Conservation (phyloP, 2,113 vertebrate genomes). For the Cisticola juncidis region DNA sequence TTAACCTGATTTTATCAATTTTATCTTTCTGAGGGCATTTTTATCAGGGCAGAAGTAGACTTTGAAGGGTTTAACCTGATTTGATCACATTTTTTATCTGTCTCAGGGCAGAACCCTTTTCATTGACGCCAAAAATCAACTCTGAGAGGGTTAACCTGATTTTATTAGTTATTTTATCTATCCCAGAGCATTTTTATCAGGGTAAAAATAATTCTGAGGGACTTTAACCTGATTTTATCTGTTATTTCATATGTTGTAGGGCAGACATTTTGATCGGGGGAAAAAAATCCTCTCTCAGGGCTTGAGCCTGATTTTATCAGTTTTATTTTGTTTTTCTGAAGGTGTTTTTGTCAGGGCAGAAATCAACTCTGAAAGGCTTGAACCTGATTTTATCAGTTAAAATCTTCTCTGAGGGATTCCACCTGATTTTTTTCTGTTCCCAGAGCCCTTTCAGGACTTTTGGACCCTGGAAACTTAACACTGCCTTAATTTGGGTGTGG, state of each 20-base stretch:
- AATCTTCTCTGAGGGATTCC: not conserved
- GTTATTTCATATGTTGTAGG: not conserved
- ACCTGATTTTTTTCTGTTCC: not conserved
- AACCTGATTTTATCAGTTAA: not conserved
- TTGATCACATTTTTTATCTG: not conserved
- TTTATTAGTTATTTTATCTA: not conserved
- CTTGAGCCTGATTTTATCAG: not conserved
- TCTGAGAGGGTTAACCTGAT: not conserved
- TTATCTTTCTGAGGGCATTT: not conserved
- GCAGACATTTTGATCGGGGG: not conserved
- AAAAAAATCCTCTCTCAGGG: not conserved
- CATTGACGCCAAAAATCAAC: not conserved
- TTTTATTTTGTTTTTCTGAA: not conserved
- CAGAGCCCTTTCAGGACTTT: not conserved
- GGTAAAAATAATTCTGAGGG: not conserved
- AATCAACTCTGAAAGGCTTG: not conserved
- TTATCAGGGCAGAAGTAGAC: not conserved
- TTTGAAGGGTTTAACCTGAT: not conserved
- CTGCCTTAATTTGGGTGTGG: not conserved
- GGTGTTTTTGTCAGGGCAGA: not conserved
- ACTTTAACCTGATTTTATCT: not conserved
- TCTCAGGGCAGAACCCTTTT: not conserved
- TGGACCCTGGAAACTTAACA: rapidly evolving
- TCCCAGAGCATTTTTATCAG: not conserved
- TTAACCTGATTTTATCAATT: not conserved